Conservation (phyloP, 2,888 invertebrate species). For the Zeuzera pyrina region DNA sequence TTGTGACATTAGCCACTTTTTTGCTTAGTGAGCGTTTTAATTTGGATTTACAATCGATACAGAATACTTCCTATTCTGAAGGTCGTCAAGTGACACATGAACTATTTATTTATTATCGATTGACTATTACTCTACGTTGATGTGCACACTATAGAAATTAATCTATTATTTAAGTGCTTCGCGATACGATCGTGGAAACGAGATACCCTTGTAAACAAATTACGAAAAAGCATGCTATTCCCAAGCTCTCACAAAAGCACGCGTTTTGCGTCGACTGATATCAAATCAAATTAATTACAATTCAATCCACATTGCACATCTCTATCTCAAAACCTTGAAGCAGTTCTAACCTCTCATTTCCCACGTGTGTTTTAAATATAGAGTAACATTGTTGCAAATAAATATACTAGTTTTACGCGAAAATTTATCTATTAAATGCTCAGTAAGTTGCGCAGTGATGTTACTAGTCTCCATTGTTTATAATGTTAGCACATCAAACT, state of each 20-base stretch:
- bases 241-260: conserved; percentile 4
- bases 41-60: too few relatives aligned
- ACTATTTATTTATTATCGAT: too few relatives aligned
- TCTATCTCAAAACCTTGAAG: conserved; percentile 37
- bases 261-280: conserved; percentile 21
- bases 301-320: conserved; percentile 31
- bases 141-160: too few relatives aligned
- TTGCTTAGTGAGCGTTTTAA: too few relatives aligned
- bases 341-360: conserved; percentile 15
- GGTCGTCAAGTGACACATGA: too few relatives aligned
- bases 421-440: conserved; percentile 31
- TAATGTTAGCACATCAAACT: conserved; percentile 39
- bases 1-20: too few relatives aligned
- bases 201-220: conserved; percentile 12
- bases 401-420: conserved; percentile 24
- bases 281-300: conserved; percentile 31
- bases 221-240: conserved; percentile 4
- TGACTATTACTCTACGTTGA: too few relatives aligned
- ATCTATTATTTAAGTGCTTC: too few relatives aligned
- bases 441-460: conserved; percentile 29
- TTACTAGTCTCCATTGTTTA: conserved; percentile 48
- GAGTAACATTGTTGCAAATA: conserved; percentile 24
- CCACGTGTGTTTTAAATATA: conserved; percentile 7
- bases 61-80: too few relatives aligned
- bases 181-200: too few relatives aligned